Percentiles rank a stretch among this genome's conserved stretches.
These are phyloP conservation scores for Cistogaster globosa DNA, from an alignment of 2,888 invertebrate species.

Conservation along the genomic window DNA sequence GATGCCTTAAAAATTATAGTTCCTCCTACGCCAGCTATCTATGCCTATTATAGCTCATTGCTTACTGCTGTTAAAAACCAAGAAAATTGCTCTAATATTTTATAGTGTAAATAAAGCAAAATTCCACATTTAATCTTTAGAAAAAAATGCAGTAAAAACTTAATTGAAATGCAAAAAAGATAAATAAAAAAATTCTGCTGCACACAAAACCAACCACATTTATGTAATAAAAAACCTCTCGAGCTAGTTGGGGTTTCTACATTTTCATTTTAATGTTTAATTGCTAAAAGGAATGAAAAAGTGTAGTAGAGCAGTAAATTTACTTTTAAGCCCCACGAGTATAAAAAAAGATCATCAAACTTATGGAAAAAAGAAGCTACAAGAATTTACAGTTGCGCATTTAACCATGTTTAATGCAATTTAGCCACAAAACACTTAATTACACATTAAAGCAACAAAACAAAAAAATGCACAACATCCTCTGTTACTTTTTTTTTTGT, in stretches of 20 bases:
- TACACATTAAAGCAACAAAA: constrained; percentile 76
- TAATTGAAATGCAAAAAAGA: constrained; percentile 71
- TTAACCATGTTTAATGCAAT: constrained; percentile 82
- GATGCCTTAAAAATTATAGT: too few species aligned
- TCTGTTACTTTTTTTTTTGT: constrained; percentile 55
- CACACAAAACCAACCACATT: constrained; percentile 61
- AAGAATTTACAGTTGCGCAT: constrained; percentile 77
- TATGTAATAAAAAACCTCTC: constrained; percentile 65
- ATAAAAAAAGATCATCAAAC: constrained; percentile 21
- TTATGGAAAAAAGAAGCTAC: constrained; percentile 42
- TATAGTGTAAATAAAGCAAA: constrained; percentile 56
- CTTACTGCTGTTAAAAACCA: background rate
- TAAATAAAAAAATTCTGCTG: constrained; percentile 31
- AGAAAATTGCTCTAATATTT: constrained; percentile 45
- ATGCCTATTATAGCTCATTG: constrained; percentile 25
- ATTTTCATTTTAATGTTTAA: constrained; percentile 49
- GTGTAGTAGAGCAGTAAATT: constrained; percentile 69
- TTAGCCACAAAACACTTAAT: constrained; percentile 82
- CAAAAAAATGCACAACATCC: constrained; percentile 44
- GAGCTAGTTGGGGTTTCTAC: constrained; percentile 44
- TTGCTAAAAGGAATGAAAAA: constrained; percentile 52
- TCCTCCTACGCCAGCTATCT: too few species aligned
- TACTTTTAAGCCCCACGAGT: constrained; percentile 53
- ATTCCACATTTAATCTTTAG: constrained; percentile 38
- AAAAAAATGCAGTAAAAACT: constrained; percentile 38